A percentile compares a stretch with the other conserved stretches of the same genome.
These are phyloP conservation scores for Hemithea aestivaria DNA, from an alignment of 2,888 invertebrate species.

Conservation along the genomic window DNA sequence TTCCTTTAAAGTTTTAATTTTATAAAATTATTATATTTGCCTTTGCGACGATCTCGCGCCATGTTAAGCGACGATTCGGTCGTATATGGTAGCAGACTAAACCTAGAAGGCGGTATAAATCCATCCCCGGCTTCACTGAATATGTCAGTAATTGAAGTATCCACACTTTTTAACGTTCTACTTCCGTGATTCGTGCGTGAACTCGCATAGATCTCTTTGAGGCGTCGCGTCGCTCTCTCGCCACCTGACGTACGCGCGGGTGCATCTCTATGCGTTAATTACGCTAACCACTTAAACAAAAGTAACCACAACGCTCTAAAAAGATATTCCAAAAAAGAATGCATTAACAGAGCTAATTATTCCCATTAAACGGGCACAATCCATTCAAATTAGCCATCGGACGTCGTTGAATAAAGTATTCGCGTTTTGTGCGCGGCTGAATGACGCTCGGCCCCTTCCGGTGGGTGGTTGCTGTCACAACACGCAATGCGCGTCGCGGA, in stretches of 20 bases:
- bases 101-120: too few species aligned
- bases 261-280: constrained; percentile 44
- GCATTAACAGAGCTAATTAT: constrained; percentile 70
- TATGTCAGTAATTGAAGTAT: too few species aligned
- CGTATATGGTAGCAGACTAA: too few species aligned
- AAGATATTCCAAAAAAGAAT: constrained; percentile 44
- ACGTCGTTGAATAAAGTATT: constrained; percentile 73
- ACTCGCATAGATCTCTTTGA: constrained; percentile 32
- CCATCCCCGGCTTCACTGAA: too few species aligned
- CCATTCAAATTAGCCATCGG: constrained; percentile 76
- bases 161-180: too few species aligned
- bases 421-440: constrained; percentile 73
- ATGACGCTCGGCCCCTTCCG: constrained; percentile 76
- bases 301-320: constrained; percentile 41
- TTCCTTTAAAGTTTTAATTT: too few species aligned
- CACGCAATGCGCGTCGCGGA: constrained; percentile 75
- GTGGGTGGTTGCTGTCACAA: constrained; percentile 79
- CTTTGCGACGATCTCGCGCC: too few species aligned
- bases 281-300: constrained; percentile 51
- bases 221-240: constrained; percentile 26
- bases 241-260: constrained; percentile 32
- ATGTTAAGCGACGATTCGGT: too few species aligned
- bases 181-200: constrained; percentile 28
- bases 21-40: too few species aligned
- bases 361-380: constrained; percentile 71